phyloP scores from a whole-genome alignment of 2,797 vertebrate genomes.

The Pogonophryne albipinna region DNA sequence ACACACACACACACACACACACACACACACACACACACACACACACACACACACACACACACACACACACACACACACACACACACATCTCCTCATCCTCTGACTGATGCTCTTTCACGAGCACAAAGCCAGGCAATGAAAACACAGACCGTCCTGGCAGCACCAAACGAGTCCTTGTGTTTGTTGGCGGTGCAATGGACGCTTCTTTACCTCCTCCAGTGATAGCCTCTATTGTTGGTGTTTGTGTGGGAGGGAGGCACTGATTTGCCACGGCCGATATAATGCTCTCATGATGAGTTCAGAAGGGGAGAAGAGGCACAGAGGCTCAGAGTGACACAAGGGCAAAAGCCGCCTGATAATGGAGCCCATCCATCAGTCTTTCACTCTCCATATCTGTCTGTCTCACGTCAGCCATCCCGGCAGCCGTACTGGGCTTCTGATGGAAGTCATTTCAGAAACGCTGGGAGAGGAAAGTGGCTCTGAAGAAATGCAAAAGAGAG shows the following conservation, averaged over 20 bases:
- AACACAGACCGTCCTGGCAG: slow-evolving; percentile 41
- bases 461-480: slow-evolving; percentile 51
- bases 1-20: no score
- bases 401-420: slow-evolving; percentile 56
- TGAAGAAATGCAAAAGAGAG: slow-evolving; percentile 48
- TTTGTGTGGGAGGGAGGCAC: slow-evolving; percentile 63
- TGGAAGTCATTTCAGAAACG: slow-evolving; percentile 61
- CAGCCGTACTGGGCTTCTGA: slow-evolving; percentile 44
- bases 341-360: slow-evolving; percentile 63
- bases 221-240: slow-evolving; percentile 59
- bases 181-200: slow-evolving; percentile 38
- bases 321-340: slow-evolving; percentile 44
- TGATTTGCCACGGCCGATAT: slow-evolving; percentile 65
- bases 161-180: slow-evolving; percentile 43
- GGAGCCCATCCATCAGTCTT: slow-evolving; percentile 65
- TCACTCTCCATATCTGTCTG: slow-evolving; percentile 38
- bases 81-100: slow-evolving; percentile 12
- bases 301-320: slow-evolving; percentile 41
- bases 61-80: no score
- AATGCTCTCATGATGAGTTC: slow-evolving; percentile 81
- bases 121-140: slow-evolving; percentile 53
- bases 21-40: no score
- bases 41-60: no score
- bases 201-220: slow-evolving; percentile 42
- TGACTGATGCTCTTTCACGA: slow-evolving; percentile 39